Evolutionary conservation across 2,888 invertebrate species (phyloP).

Genomic region (Belgica antarctica): DNA sequence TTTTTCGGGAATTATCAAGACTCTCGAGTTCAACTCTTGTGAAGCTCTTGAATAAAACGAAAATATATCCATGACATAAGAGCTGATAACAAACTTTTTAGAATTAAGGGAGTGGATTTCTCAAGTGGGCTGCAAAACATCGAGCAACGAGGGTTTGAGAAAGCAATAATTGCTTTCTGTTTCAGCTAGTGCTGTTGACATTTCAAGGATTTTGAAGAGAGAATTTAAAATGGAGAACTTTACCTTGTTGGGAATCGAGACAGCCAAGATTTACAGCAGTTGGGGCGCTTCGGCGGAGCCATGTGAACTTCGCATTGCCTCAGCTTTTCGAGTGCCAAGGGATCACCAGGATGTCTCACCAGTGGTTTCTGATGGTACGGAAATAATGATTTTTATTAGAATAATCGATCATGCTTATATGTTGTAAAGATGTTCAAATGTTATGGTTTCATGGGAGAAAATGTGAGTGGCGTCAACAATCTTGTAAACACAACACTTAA

Average conservation of each 20-base stretch:
- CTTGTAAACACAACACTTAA: too few species aligned
- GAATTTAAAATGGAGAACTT: not conserved
- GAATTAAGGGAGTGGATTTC: not conserved
- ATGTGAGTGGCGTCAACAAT: too few species aligned
- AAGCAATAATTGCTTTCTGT: not conserved
- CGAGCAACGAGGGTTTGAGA: not conserved
- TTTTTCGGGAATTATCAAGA: not conserved
- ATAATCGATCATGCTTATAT: constrained; percentile 52
- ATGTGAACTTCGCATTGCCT: constrained; percentile 90
- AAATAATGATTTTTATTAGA: not conserved
- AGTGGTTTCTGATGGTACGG: constrained; percentile 73
- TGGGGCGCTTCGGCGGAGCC: constrained; percentile 73
- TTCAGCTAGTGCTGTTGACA: too few species aligned
- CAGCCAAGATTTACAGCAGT: constrained; percentile 90
- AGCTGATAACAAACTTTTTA: not conserved
- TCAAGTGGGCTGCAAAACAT: not conserved
- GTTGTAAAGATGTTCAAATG: too few species aligned
- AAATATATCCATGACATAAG: constrained; percentile 11
- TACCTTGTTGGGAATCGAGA: constrained; percentile 88
- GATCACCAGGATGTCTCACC: constrained; percentile 77
- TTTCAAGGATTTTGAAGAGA: not conserved
- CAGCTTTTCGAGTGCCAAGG: constrained; percentile 76
- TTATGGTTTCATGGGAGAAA: too few species aligned
- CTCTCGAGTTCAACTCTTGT: not conserved
- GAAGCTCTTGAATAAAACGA: not conserved